A percentile compares a stretch with the other conserved stretches of the same genome.
These are phyloP conservation scores for Protula sp. DNA, from an alignment of 2,888 invertebrate species.

Conservation along the genomic window DNA sequence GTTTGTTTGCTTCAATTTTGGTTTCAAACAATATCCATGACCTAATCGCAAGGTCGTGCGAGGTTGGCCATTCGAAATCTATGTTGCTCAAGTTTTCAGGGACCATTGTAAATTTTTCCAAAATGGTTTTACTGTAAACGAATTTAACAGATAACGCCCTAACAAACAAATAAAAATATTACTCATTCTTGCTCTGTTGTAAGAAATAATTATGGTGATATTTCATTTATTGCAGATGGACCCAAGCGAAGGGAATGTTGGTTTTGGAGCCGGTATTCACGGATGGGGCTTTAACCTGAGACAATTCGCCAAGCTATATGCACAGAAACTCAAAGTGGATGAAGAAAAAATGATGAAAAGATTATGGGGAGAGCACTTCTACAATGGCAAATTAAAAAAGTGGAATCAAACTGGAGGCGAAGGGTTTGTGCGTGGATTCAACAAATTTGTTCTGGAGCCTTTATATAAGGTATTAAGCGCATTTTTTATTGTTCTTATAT, in stretches of 20 bases:
- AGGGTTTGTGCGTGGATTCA: slow-evolving; percentile 16
- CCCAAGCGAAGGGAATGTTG: slow-evolving; percentile 23
- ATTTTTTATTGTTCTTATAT: no score
- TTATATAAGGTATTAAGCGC: slow-evolving; percentile 17
- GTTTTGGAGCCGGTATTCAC: slow-evolving; percentile 24
- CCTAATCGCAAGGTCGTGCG: no score
- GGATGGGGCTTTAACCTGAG: slow-evolving; percentile 27
- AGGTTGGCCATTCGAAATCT: no score
- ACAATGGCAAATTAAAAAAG: slow-evolving; percentile 13
- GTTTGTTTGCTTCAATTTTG: no score
- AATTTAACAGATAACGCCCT: no score
- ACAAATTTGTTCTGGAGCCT: slow-evolving; percentile 19
- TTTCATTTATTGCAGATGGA: slow-evolving; percentile 17
- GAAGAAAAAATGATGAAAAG: slow-evolving; percentile 13
- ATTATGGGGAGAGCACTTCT: slow-evolving; percentile 26
- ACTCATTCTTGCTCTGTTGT: no score
- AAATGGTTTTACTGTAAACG: no score
- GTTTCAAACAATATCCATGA: no score
- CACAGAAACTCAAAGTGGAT: slow-evolving; percentile 11
- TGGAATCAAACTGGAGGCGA: slow-evolving; percentile 9
- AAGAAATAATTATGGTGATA: no score
- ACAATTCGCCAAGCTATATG: slow-evolving; percentile 21
- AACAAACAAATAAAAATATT: no score
- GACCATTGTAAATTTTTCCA: no score
- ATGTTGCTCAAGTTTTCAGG: no score